Conservation (phyloP, 2,888 invertebrate genomes). For the Leucophenga montana region DNA sequence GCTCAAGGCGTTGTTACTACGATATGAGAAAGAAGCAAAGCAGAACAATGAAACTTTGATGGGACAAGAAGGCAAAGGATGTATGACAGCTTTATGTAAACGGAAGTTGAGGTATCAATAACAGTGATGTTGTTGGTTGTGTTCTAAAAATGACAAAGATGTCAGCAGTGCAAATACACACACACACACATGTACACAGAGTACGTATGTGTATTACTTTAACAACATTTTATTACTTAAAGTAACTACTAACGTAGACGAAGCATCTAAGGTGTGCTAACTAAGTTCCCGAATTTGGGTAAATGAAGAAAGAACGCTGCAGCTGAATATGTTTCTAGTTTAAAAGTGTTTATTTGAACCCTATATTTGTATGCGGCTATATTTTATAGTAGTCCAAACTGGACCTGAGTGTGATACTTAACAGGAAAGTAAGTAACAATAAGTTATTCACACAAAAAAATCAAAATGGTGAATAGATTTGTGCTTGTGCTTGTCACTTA, state of each 20-base stretch:
- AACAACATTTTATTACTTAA: constrained; percentile 6
- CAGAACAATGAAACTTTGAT: constrained; percentile 42
- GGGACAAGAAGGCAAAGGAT: constrained; percentile 53
- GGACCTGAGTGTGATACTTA: too few species aligned
- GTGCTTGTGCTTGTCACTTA: too few species aligned
- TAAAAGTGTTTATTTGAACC: too few species aligned
- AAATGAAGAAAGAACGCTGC: too few species aligned
- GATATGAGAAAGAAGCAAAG: neutral
- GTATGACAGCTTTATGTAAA: constrained; percentile 41
- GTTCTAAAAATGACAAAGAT: constrained; percentile 47
- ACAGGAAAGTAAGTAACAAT: too few species aligned
- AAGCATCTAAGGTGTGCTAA: constrained; percentile 8
- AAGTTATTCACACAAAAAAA: too few species aligned
- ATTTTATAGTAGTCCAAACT: too few species aligned
- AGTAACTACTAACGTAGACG: constrained; percentile 24
- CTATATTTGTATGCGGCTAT: too few species aligned
- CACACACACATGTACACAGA: neutral
- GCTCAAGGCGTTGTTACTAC: constrained; percentile 9
- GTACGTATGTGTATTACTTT: too few species aligned
- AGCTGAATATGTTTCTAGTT: too few species aligned
- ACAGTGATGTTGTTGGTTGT: constrained; percentile 48
- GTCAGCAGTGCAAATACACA: constrained; percentile 34
- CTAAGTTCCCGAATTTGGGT: constrained; percentile 9
- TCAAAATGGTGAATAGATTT: too few species aligned
- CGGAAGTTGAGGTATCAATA: constrained; percentile 61